Base-by-base conservation (phyloP, 2,797 vertebrate genomes). In the Apogon hyalosoma region DNA sequence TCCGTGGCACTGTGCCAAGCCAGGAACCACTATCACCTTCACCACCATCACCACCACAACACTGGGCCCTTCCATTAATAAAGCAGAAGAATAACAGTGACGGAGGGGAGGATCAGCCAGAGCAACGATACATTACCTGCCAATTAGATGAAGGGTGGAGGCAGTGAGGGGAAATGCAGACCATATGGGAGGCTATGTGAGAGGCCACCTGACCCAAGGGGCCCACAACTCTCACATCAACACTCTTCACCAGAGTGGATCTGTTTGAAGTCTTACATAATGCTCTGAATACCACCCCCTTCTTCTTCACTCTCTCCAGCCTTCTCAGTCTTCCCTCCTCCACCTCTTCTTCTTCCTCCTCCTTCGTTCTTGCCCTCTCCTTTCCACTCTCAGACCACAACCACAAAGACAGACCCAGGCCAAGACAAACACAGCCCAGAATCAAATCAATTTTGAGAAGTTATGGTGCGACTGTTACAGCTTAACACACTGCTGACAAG, bases 241-340 rank as follows among this genome's bases (percentile, higher is more conserved):
- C 87, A 76, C 85, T 79, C 82, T 82, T 77, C 60, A 51, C 81
- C 84, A 90, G 82, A 73, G 77, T 70, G 73, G 83, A 73, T 76
- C 84, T 78, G 78, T 88, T 92, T 88, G 82, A 87, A 85, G 87
- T 90, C 91, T 92, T 93, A 92, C 90, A 91, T 92, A 92, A 93
- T 81, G 78, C 84, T 71, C 55, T 43, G 57, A 81, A 84, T 76
- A 82, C 71, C 81, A 82, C 62, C 77, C 63, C 88, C 68, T 59
- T 66, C 79, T 73, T 42, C 15, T 16, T 63, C 75, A 73, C 71
- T 46, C 62, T 54, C 64, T 48, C 14, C 52, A 31, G 42, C 54
- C 64, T 73, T 73, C 80, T 71, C 67, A 74, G 24, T 31, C 28
- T 31, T 31, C 28, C 28, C 28, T 31, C 28, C 28, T 31, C 28